Conservation (phyloP, 2,888 invertebrate genomes). For the Sericinus montela region DNA sequence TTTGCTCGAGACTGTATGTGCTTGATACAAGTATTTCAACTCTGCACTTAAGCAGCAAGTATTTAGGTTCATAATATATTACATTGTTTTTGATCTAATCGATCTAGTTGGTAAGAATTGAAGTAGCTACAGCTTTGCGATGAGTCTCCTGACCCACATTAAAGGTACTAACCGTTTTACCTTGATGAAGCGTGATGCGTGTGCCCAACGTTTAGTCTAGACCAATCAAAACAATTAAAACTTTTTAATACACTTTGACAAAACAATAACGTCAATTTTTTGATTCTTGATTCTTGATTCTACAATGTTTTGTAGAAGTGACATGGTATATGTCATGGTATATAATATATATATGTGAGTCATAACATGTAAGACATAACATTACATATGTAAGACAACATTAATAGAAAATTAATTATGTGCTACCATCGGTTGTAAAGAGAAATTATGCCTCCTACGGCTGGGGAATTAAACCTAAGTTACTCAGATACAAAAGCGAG, state of each 20-base stretch:
- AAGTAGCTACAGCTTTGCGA: conserved; percentile 25
- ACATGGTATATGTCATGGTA: too few species aligned
- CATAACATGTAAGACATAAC: too few species aligned
- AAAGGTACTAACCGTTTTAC: conserved; percentile 26
- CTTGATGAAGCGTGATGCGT: conserved; percentile 4
- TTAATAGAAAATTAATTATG: too few species aligned
- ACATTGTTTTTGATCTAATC: conserved; percentile 17
- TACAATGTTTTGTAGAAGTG: too few species aligned
- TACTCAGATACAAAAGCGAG: too few species aligned
- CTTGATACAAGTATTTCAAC: conserved; percentile 9
- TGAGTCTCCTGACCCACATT: conserved; percentile 70
- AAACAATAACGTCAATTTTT: too few species aligned
- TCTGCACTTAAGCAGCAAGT: conserved; percentile 6
- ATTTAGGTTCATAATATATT: conserved; percentile 22
- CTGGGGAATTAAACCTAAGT: too few species aligned
- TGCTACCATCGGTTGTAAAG: too few species aligned
- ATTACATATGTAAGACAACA: too few species aligned
- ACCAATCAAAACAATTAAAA: background rate
- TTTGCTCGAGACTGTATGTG: conserved; percentile 10
- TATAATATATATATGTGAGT: too few species aligned
- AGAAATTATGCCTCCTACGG: too few species aligned
- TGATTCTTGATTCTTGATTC: too few species aligned
- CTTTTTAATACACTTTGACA: background rate
- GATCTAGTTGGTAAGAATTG: conserved; percentile 19
- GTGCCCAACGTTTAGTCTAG: background rate